Base-by-base conservation (phyloP, 2,888 invertebrate genomes). In the Spatulosminthurus flaviceps region DNA sequence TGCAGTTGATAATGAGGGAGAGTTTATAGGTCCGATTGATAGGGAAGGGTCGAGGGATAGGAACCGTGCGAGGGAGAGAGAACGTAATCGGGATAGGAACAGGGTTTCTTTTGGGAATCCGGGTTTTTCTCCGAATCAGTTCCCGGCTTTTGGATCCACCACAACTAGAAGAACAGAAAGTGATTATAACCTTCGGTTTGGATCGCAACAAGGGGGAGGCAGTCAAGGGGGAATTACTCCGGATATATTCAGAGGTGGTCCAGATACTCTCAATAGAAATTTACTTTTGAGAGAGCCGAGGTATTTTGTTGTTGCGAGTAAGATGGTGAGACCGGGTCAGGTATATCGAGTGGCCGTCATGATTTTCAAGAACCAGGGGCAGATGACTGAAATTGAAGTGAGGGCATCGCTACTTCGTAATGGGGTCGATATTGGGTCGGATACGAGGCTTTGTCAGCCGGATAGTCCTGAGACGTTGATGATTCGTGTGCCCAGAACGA, bases 271-370 rank as follows among this genome's bases (percentile, higher is more conserved):
- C 41, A 64, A 61, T 22, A 1, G 75, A 21, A 76, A 67, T 42
- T 42, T 66, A 42, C 24, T 67, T 19, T 24, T 66, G 13, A 34
- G 75, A 42, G 75, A 76, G 29, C 75, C 75, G 41, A 95, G 95
- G 11, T 97, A 97, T 88, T 95, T 98, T 87, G 92, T 98, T 82
- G 93, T 97, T 34, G 95, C 97, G 0, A 96, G 97, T 2, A 92
- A 92, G 84, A 93, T 95, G 91, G 94, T 98, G 16, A 91, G 97
- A 4, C 97, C 98, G 0, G 95, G 95, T 0, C 94, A 96, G 86
- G 92, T 97, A 78, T 96, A 96, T 88, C 92, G 95, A 86, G 92
- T 97, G 7, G 93, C 94, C 0, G 96, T 95, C 0, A 94, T 93
- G 77, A 92, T 97, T 43, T 89, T 97, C 41, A 91, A 92, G 86